Evolutionary conservation across 1,140 invertebrate genomes (phyloP).

Genomic region (Platyscapa corneri): DNA sequence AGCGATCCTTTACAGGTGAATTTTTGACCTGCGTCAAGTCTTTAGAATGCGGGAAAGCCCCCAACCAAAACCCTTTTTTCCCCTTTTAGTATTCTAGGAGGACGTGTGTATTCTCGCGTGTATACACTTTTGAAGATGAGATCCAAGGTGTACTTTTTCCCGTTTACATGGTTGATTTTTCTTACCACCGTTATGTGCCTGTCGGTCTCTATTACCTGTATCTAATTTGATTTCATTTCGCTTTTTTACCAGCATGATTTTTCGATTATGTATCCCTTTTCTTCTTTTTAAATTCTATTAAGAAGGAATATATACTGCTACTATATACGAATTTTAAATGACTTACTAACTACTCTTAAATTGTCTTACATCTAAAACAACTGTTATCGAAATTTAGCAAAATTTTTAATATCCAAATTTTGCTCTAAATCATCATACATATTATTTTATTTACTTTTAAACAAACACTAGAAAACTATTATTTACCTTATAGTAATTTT

Average conservation of each 20-base stretch:
- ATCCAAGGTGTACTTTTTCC: neutral
- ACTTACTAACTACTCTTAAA: too few species aligned
- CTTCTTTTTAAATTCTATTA: neutral
- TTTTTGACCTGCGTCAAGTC: slow-evolving; percentile 54
- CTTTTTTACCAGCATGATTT: slow-evolving; percentile 22
- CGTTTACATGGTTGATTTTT: slow-evolving; percentile 24
- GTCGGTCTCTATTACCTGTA: slow-evolving; percentile 24
- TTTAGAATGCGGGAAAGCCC: slow-evolving; percentile 24
- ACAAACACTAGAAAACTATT: too few species aligned
- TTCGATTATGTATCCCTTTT: neutral
- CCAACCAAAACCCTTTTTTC: slow-evolving; percentile 51
- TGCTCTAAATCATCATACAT: too few species aligned
- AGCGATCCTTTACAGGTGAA: slow-evolving; percentile 59
- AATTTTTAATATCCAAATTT: too few species aligned
- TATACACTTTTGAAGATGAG: neutral
- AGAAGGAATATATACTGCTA: too few species aligned
- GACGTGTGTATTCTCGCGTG: neutral
- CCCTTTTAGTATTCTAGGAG: slow-evolving; percentile 20
- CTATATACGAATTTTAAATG: too few species aligned
- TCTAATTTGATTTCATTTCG: slow-evolving; percentile 38
- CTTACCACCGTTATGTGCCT: neutral
- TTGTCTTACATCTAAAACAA: too few species aligned
- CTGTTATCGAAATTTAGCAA: too few species aligned
- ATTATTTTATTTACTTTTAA: too few species aligned
- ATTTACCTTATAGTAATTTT: too few species aligned